Evolutionary conservation across 2,113 vertebrate species (phyloP).

Genomic region (Rhinoderma darwinii): DNA sequence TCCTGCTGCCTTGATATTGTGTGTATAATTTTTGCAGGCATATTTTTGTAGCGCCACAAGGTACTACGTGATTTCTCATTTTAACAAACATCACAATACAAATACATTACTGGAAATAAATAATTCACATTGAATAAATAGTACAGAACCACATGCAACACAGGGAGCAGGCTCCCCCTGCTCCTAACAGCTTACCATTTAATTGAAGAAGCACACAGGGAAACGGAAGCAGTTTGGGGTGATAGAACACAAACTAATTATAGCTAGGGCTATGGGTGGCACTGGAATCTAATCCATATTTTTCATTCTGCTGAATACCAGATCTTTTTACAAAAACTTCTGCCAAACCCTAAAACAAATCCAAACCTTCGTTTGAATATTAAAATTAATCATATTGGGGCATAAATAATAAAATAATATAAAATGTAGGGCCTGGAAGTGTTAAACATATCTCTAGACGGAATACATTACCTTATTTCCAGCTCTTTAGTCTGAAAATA

Average conservation of each 20-base stretch:
- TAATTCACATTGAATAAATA: slow-evolving; percentile 17
- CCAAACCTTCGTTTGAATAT: background rate
- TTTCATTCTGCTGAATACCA: background rate
- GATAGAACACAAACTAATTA: slow-evolving; percentile 12
- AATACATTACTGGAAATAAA: slow-evolving; percentile 28
- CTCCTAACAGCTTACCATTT: slow-evolving; percentile 2
- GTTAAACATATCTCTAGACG: background rate
- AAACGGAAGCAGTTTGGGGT: background rate
- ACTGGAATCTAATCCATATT: background rate
- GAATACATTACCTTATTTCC: background rate
- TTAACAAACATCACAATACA: slow-evolving; percentile 39
- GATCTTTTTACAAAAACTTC: background rate
- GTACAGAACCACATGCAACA: background rate
- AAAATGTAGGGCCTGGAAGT: background rate
- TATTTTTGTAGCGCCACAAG: slow-evolving; percentile 31
- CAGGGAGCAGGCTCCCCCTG: background rate
- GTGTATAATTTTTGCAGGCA: slow-evolving; percentile 38
- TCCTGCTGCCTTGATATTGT: slow-evolving; percentile 23
- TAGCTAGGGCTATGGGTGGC: background rate
- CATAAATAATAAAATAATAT: background rate
- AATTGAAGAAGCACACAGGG: background rate
- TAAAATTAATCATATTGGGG: background rate
- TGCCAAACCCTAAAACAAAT: background rate
- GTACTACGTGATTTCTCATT: slow-evolving; percentile 46
- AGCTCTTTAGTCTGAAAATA: background rate